Conservation (phyloP, 2,797 vertebrate genomes). For the Rhynchonycteris naso region DNA sequence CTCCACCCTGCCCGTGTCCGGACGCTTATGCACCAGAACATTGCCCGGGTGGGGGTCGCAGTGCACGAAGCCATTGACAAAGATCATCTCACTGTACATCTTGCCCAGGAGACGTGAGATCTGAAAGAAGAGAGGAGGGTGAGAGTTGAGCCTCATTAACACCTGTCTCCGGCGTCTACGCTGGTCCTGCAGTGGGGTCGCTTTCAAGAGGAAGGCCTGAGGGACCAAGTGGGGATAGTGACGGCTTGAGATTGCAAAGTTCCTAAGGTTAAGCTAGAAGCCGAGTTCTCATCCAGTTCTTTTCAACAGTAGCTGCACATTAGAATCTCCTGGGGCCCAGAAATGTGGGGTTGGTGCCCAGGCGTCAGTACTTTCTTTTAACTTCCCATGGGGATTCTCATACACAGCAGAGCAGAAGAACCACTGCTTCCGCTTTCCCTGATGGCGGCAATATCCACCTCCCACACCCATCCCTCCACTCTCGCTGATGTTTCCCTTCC, state of each 20-base stretch:
- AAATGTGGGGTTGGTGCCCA: neutral
- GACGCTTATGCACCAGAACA: conserved; percentile 92
- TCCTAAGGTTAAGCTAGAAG: neutral
- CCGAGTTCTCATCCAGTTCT: neutral
- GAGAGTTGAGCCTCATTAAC: rapidly evolving
- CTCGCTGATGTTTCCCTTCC: neutral
- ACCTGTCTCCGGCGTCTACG: neutral
- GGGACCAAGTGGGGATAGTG: rapidly evolving
- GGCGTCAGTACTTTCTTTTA: neutral
- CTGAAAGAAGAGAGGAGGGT: conserved; percentile 82
- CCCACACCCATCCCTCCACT: neutral
- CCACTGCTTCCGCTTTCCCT: neutral
- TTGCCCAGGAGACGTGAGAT: conserved; percentile 94
- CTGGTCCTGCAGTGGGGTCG: neutral
- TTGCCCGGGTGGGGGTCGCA: conserved; percentile 98
- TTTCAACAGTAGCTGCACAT: neutral
- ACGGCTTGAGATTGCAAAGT: neutral
- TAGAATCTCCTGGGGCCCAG: neutral
- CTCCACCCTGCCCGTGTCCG: conserved; percentile 88
- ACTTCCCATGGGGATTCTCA: neutral
- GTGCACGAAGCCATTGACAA: conserved; percentile 97
- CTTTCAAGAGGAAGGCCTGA: neutral
- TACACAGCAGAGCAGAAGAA: neutral
- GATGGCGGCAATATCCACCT: neutral
- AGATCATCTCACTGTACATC: conserved; percentile 99